Percentiles rank a stretch among this genome's conserved stretches.
Conservation (phyloP, 1,140 invertebrate species). For the Dreissena rostriformis region DNA sequence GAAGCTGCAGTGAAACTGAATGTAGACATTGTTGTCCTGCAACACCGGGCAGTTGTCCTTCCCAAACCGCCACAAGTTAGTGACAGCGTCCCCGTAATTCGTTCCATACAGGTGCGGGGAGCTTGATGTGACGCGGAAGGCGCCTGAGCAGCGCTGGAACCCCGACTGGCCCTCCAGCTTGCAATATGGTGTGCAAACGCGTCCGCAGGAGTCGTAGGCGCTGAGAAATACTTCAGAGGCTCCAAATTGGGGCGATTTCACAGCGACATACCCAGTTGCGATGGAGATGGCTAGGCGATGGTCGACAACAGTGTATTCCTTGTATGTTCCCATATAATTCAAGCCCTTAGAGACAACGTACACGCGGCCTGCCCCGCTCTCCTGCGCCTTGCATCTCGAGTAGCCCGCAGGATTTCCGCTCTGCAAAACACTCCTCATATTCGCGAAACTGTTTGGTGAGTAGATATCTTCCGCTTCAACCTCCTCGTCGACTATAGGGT, state of each 20-base stretch:
- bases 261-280: slow-evolving; percentile 71
- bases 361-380: slow-evolving; percentile 66
- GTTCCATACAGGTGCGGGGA: slow-evolving; percentile 63
- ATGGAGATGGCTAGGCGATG: slow-evolving; percentile 71
- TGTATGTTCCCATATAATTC: slow-evolving; percentile 74
- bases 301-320: slow-evolving; percentile 74
- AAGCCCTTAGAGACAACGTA: slow-evolving; percentile 71
- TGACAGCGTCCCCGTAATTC: slow-evolving; percentile 66
- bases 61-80: slow-evolving; percentile 71
- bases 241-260: slow-evolving; percentile 62
- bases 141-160: slow-evolving; percentile 68
- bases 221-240: slow-evolving; percentile 63
- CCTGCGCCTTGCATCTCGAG: slow-evolving; percentile 23
- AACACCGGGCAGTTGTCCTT: slow-evolving; percentile 61
- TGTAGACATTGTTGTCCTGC: slow-evolving; percentile 57
- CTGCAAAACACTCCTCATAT: slow-evolving; percentile 22
- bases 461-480: slow-evolving; percentile 67
- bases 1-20: slow-evolving; percentile 66
- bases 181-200: slow-evolving; percentile 72
- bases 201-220: slow-evolving; percentile 73
- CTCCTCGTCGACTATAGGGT: slow-evolving; percentile 67
- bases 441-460: slow-evolving; percentile 29
- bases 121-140: slow-evolving; percentile 63
- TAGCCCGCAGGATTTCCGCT: slow-evolving; percentile 43
- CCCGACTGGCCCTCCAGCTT: slow-evolving; percentile 53